Evolutionary conservation across 2,888 invertebrate genomes (phyloP).

Genomic region (Spodoptera picta): DNA sequence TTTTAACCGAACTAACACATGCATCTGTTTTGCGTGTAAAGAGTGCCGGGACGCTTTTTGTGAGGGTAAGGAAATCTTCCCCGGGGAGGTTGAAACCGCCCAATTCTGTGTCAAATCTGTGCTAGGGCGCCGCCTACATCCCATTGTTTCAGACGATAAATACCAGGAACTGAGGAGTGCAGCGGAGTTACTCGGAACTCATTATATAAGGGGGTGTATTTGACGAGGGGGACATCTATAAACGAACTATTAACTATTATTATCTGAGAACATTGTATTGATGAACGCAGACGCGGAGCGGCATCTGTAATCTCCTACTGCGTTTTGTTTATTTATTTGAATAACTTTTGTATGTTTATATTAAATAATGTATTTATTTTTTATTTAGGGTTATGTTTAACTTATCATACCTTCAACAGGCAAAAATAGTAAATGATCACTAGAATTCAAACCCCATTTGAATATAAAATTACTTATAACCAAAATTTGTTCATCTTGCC

Average conservation of each 20-base stretch:
- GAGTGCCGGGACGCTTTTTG: background rate
- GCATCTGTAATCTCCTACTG: no score
- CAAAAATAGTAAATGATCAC: no score
- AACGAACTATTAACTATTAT: background rate
- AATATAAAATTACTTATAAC: no score
- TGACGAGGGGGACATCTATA: constrained; percentile 13
- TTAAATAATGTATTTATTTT: no score
- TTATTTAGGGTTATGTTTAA: no score
- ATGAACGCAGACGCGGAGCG: no score
- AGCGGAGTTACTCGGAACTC: constrained; percentile 61
- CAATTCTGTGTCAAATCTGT: constrained; percentile 48
- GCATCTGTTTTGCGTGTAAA: background rate
- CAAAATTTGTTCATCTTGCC: no score
- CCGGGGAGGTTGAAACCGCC: constrained; percentile 59
- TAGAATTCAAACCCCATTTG: no score
- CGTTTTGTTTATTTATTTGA: no score
- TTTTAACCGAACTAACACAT: no score
- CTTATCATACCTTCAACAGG: no score
- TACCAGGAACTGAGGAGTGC: constrained; percentile 75
- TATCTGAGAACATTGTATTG: background rate
- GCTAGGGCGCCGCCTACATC: constrained; percentile 82
- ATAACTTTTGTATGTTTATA: no score
- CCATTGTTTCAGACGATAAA: constrained; percentile 79
- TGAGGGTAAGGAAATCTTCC: constrained; percentile 15
- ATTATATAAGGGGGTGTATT: constrained; percentile 55